Base-by-base conservation (phyloP, 2,113 vertebrate genomes). In the Varanus komodoensis region DNA sequence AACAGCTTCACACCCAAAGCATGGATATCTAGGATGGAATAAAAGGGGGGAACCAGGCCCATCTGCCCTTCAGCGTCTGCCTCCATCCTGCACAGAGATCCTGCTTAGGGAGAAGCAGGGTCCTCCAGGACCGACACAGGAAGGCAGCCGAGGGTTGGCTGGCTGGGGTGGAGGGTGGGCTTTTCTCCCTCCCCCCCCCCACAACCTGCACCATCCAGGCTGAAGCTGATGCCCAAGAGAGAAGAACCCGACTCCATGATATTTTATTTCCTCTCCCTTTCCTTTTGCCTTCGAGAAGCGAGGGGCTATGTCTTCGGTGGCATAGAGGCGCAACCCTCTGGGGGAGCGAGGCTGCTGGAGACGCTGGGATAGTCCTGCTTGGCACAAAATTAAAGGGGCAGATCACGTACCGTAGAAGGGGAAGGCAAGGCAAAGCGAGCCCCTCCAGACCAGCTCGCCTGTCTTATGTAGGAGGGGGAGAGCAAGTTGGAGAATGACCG, bases 281-380 rank as follows among this genome's bases (percentile, higher is more conserved):
- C 54, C 73, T 85, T 54, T 67, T 83, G 89, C 94, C 94, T 95
- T 95, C 89, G 89, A 92, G 95, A 88, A 96, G 90, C 95, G 91
- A 68, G 96, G 91, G 91, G 95, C 93, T 91, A 52, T 93, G 94
- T 92, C 96, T 97, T 96, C 97, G 95, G 96, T 96, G 95, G 96
- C 96, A 96, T 95, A 94, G 96, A 91, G 91, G 83, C 94, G 91
- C 92, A 95, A 82, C 94, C 93, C 95, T 94, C 81, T 89, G 88
- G 15, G 95, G 93, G 91, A 89, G 91, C 90, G 94, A 71, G 87
- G 95, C 95, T 95, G 87, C 93, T 92, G 93, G 89, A 96, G 92
- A 93, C 92, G 89, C 87, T 94, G 97, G 97, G 97, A 97, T 97
- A 96, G 97, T 97, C 96, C 96, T 96, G 94, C 93, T 89, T 91